Conservation (phyloP, 2,888 invertebrate genomes). For the Acronicta psi region DNA sequence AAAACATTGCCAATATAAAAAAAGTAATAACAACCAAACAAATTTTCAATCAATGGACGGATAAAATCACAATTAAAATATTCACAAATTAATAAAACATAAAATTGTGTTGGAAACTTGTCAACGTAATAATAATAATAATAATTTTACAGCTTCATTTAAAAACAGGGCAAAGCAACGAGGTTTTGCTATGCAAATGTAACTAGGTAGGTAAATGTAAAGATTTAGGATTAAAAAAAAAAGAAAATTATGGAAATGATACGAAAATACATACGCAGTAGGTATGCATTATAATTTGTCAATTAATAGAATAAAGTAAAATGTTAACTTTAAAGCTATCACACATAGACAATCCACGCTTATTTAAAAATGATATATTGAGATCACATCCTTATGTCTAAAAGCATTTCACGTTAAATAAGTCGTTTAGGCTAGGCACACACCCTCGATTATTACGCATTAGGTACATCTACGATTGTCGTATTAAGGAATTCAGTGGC, state of each 20-base stretch:
- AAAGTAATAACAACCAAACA: constrained; percentile 26
- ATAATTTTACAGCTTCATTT: too few species aligned
- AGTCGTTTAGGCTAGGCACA: constrained; percentile 1
- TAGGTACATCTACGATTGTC: background rate
- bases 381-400: constrained; percentile 74
- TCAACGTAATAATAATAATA: constrained; percentile 10
- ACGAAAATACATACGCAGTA: constrained; percentile 12
- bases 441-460: background rate
- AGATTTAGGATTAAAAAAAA: background rate
- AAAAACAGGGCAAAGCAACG: too few species aligned
- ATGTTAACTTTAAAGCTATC: constrained; percentile 57
- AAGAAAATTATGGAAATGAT: constrained; percentile 4
- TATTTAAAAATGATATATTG: constrained; percentile 68
- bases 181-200: constrained; percentile 1
- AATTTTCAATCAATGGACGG: constrained; percentile 59
- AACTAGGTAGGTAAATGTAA: background rate
- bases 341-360: constrained; percentile 45
- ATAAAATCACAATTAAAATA: constrained; percentile 58
- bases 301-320: constrained; percentile 25
- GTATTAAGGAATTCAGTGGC: background rate
- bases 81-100: constrained; percentile 32
- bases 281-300: constrained; percentile 17
- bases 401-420: constrained; percentile 42
- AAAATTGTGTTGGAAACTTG: too few species aligned
- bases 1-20: constrained; percentile 32